Evolutionary conservation across 2,888 invertebrate species (phyloP).

Genomic region (Pantelozetes paolii): DNA sequence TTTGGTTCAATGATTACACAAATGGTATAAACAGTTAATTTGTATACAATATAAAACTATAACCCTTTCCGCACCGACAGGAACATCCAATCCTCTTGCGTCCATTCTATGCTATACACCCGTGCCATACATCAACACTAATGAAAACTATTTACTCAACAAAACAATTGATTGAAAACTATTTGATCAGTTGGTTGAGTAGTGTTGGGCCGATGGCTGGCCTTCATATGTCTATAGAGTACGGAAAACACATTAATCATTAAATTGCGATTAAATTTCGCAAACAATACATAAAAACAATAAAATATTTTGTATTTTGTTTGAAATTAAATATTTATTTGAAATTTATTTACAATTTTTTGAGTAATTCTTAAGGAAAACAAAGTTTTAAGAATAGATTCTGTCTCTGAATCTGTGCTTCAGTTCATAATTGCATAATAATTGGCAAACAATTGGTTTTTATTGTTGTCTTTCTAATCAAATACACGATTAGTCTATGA

Average conservation of each 20-base stretch:
- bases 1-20: conserved; percentile 40
- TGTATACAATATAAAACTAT: neutral
- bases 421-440: neutral
- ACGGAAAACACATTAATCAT: conserved; percentile 8
- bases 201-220: conserved; percentile 40
- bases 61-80: conserved; percentile 17
- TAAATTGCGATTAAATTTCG: no score
- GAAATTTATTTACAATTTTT: neutral
- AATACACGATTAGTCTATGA: no score
- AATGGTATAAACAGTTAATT: conserved; percentile 18
- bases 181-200: conserved; percentile 43
- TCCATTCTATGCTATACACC: conserved; percentile 41
- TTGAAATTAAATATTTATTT: neutral
- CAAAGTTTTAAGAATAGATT: neutral
- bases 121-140: conserved; percentile 42
- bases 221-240: conserved; percentile 30
- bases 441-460: neutral
- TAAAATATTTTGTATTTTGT: neutral
- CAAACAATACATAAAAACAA: neutral
- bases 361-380: neutral
- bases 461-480: no score
- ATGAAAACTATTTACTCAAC: conserved; percentile 23
- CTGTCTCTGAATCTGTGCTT: neutral
- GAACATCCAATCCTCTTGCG: conserved; percentile 41
- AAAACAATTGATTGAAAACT: conserved; percentile 14